These are phyloP conservation scores for Synanthedon vespiformis DNA, from an alignment of 2,888 invertebrate genomes.

Conservation along the genomic window DNA sequence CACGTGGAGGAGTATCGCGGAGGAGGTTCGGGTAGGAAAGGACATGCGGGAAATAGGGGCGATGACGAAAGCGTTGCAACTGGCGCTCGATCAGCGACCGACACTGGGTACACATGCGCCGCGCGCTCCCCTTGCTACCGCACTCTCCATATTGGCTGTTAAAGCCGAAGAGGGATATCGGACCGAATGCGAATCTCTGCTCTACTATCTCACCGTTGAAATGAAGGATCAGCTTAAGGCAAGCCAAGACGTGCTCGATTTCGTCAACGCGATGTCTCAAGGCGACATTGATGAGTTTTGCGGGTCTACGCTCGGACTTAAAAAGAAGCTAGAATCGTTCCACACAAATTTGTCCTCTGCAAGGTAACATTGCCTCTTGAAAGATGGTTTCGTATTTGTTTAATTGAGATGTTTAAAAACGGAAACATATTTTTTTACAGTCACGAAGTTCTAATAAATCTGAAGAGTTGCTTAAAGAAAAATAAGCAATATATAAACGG, in stretches of 20 bases:
- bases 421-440: conserved; percentile 24
- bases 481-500: conserved; percentile 64
- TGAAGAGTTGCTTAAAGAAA: conserved; percentile 60
- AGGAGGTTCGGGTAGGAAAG: conserved; percentile 52
- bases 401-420: neutral
- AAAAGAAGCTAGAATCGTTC: conserved; percentile 32
- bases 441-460: conserved; percentile 63
- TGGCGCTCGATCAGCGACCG: conserved; percentile 47
- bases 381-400: neutral
- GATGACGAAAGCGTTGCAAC: conserved; percentile 47
- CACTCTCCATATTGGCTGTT: conserved; percentile 65
- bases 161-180: conserved; percentile 37
- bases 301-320: conserved; percentile 23
- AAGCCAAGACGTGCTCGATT: conserved; percentile 53
- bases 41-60: conserved; percentile 29
- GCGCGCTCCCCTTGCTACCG: conserved; percentile 54
- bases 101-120: conserved; percentile 49
- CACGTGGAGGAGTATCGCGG: conserved; percentile 61
- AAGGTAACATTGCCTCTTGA: conserved; percentile 26
- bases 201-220: conserved; percentile 67
- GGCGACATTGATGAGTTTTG: conserved; percentile 15
- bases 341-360: conserved; percentile 31
- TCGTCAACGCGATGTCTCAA: conserved; percentile 26
- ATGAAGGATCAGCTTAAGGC: conserved; percentile 49
- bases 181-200: conserved; percentile 38